A percentile compares a stretch with the other conserved stretches of the same genome.
Evolutionary conservation across 2,797 vertebrate genomes (phyloP).

Genomic region (Macrochelys suwanniensis): DNA sequence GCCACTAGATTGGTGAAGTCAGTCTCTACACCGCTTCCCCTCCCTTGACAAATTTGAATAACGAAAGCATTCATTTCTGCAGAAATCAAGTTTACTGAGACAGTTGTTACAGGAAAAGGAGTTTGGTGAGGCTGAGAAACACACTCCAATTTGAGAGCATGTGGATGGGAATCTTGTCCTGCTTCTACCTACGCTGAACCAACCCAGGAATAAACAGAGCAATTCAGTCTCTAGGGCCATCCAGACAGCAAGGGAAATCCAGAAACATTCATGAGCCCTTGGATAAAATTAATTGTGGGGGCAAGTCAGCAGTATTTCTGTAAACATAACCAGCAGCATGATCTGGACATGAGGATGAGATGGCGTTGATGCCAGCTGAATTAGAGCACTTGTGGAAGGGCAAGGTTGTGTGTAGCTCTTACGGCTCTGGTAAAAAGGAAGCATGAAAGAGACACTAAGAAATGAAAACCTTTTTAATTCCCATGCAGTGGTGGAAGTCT

Average conservation of each 20-base stretch:
- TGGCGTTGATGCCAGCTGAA: accelerated
- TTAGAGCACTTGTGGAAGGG: neutral
- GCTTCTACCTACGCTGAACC: neutral
- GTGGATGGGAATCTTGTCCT: neutral
- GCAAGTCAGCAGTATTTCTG: neutral
- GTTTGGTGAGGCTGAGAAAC: neutral
- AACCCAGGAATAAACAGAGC: neutral
- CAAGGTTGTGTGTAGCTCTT: too few relatives aligned
- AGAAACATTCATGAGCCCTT: neutral
- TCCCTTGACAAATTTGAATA: neutral
- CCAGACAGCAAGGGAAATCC: neutral
- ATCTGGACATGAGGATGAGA: neutral
- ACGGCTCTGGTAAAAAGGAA: neutral
- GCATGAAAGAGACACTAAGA: neutral
- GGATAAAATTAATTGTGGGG: neutral
- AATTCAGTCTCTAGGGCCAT: neutral
- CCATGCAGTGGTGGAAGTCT: neutral
- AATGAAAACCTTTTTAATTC: neutral
- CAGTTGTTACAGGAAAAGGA: neutral
- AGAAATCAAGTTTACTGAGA: neutral
- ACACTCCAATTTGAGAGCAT: neutral
- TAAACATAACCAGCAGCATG: neutral
- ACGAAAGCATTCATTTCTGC: too few relatives aligned
- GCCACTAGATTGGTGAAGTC: neutral
- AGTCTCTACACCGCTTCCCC: neutral